phyloP scores from a whole-genome alignment of 2,113 vertebrate species.

The Romanogobio albipinnatus region DNA sequence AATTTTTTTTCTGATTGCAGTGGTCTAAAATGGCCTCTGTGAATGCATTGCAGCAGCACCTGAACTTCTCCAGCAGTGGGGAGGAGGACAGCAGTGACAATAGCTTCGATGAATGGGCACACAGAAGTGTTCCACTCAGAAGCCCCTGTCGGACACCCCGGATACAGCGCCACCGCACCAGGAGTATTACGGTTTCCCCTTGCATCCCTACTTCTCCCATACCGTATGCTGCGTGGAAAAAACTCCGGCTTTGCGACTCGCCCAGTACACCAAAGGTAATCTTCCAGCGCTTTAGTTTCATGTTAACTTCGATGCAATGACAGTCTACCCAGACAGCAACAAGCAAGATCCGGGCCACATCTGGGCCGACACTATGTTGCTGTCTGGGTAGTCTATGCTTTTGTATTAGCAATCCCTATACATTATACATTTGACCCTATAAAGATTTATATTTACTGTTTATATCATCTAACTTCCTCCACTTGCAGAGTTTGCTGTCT shows the following conservation, averaged over 20 bases:
- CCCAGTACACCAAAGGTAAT: constrained; percentile 88
- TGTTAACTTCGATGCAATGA: neutral
- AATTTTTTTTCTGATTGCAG: neutral
- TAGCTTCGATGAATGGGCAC: constrained; percentile 65
- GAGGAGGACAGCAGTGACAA: constrained; percentile 77
- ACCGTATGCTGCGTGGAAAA: constrained; percentile 78
- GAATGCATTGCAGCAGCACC: constrained; percentile 73
- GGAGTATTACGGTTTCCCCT: constrained; percentile 56
- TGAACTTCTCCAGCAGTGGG: constrained; percentile 83
- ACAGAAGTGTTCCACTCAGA: constrained; percentile 19
- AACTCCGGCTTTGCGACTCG: constrained; percentile 79
- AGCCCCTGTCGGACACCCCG: constrained; percentile 66
- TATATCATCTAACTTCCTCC: neutral
- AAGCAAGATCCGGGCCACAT: too few relatives aligned
- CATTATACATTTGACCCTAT: neutral
- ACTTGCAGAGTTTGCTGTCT: constrained; percentile 77
- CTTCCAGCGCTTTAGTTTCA: neutral
- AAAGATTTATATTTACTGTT: neutral
- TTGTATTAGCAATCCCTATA: neutral
- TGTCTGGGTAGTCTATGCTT: too few relatives aligned
- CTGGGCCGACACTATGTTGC: too few relatives aligned
- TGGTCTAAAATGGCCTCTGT: constrained; percentile 62
- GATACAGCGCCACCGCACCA: constrained; percentile 57
- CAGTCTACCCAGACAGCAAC: neutral
- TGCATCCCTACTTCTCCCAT: constrained; percentile 75